Evolutionary conservation across 2,888 invertebrate genomes (phyloP), one percentile per base, ranked within the genome.

Genomic region (Agrochola lychnidis): DNA sequence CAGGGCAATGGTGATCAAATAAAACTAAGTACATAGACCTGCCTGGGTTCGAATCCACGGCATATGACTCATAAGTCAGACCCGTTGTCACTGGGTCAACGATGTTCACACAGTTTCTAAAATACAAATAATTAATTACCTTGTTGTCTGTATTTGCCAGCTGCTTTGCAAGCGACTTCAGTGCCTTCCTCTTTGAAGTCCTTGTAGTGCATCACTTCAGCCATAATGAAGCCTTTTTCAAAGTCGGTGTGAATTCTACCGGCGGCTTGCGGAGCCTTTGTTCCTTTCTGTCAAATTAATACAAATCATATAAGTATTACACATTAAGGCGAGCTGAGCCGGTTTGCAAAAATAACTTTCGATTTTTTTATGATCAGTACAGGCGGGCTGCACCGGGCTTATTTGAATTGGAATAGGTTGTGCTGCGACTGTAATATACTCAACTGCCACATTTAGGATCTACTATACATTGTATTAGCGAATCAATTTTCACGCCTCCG

Each of bases 221-320:
- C 99, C 99, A 99, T 99, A 86, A 99, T 99, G 97, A 99, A 99
- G 64, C 99, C 99, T 94, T 99, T 99, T 95, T 99, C 99, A 95
- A 99, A 99, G 95, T 99, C 99, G 0, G 99, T 99, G 96, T 99
- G 99, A 94, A 99, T 99, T 91, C 98, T 98, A 2, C 99, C 99
- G 22, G 99, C 99, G 16, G 99, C 99, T 94, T 99, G 99, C 0
- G 99, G 99, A 0, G 99, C 99, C 94, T 99, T 99, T 0, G 99
- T 99, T 77, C 99, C 99, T 98, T 99, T 99, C 98, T 99, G 95
- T 66, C 9, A 40, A 79, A 76, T 25, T 53, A 40, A 40, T 61
- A 16, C n/a, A 57, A 75, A 30, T 14, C 6, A 40, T 2, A 30
- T n/a, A 12, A 40, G 10, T 16, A 19, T 62, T 14, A 69, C 30